phyloP scores from a whole-genome alignment of 1,140 invertebrate species.

The Mizuhopecten yessoensis region DNA sequence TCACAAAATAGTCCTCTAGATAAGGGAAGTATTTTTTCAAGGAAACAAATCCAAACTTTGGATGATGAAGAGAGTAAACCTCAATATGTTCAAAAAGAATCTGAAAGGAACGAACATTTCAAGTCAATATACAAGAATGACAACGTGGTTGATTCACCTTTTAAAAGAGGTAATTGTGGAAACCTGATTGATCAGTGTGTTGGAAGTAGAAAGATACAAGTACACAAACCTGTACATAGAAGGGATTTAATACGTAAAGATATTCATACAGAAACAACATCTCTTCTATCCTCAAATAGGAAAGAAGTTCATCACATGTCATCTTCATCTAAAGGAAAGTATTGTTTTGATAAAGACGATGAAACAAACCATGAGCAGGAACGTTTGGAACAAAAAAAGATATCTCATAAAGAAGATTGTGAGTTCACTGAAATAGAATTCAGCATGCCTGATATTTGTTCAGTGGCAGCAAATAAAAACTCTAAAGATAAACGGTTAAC shows the following conservation, averaged over 20 bases:
- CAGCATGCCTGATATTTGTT: background rate
- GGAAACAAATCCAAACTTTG: background rate
- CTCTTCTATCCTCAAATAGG: background rate
- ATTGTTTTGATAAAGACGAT: no score
- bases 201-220: background rate
- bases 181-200: background rate
- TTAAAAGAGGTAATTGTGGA: no score
- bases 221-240: no score
- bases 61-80: background rate
- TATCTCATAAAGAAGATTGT: background rate
- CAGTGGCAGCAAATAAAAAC: background rate
- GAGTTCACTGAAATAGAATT: background rate
- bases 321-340: background rate
- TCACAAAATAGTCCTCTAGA: background rate
- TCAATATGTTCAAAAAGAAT: background rate
- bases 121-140: no score
- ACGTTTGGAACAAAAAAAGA: background rate
- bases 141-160: no score
- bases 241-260: background rate
- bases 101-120: no score
- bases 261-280: background rate
- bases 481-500: background rate
- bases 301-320: background rate
- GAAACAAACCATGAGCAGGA: background rate
- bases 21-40: background rate